Percentiles rank a stretch among this genome's conserved stretches.
These are phyloP conservation scores for Apteryx owenii DNA, from an alignment of 2,113 vertebrate species.

Conservation along the genomic window DNA sequence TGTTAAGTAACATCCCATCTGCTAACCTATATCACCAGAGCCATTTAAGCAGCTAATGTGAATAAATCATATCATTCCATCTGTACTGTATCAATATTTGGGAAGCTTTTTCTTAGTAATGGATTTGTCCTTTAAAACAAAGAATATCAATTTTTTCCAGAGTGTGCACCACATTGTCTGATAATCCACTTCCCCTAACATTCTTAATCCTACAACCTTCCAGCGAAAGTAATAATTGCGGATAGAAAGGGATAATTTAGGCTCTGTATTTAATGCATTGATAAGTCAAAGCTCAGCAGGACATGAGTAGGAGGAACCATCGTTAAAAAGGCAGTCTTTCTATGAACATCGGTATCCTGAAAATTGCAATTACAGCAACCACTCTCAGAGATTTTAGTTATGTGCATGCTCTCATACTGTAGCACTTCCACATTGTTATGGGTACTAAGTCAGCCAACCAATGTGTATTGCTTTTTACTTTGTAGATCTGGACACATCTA, in stretches of 20 bases:
- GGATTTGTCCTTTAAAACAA: constrained; percentile 6
- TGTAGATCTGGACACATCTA: neutral
- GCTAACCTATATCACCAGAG: constrained; percentile 21
- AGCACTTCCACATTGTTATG: neutral
- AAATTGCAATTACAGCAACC: neutral
- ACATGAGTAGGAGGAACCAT: neutral
- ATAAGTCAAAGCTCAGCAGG: neutral
- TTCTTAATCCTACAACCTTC: neutral
- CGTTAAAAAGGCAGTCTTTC: neutral
- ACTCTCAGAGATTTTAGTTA: neutral
- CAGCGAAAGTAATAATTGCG: neutral
- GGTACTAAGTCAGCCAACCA: neutral
- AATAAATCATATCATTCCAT: constrained; percentile 58
- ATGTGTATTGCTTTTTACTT: neutral
- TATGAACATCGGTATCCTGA: neutral
- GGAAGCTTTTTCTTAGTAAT: constrained; percentile 35
- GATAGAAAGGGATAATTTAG: neutral
- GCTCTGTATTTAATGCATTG: neutral
- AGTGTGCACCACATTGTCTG: neutral
- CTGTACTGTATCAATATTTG: constrained; percentile 67
- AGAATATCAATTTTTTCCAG: neutral
- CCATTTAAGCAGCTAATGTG: constrained; percentile 55
- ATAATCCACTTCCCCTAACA: neutral
- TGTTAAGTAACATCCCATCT: constrained; percentile 57
- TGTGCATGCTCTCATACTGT: neutral